phyloP scores from a whole-genome alignment of 2,797 vertebrate genomes.

The Manis pentadactyla region DNA sequence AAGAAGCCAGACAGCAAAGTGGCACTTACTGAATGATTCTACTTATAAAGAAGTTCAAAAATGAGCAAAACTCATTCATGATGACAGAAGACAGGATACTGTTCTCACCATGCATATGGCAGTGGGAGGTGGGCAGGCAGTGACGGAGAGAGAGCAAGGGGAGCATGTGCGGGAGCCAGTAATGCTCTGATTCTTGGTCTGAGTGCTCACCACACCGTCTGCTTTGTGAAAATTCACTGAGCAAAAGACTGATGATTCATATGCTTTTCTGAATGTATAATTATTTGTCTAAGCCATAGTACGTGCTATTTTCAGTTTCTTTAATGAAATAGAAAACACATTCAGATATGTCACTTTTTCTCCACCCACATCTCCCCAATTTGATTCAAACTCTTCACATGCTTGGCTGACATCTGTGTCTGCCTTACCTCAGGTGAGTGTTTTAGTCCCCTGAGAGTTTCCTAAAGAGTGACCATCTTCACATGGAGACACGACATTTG shows the following conservation, averaged over 20 bases:
- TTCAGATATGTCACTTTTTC: not conserved
- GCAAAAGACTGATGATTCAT: not conserved
- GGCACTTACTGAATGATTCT: not conserved
- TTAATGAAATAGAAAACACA: not conserved
- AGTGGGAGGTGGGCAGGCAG: not conserved
- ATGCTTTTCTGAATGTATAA: not conserved
- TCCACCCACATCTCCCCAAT: not conserved
- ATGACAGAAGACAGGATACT: not conserved
- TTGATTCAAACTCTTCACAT: not conserved
- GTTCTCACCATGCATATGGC: not conserved
- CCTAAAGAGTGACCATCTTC: not conserved
- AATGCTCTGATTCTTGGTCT: not conserved
- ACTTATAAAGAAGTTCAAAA: constrained; percentile 26
- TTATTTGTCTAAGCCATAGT: not conserved
- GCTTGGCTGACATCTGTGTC: not conserved
- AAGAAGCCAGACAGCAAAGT: not conserved
- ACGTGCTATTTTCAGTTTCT: not conserved
- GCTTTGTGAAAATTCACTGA: not conserved
- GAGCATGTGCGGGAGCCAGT: no score
- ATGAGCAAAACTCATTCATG: not conserved
- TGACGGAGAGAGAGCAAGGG: not conserved
- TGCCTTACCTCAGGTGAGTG: not conserved
- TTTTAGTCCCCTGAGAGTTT: not conserved
- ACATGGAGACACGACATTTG: not conserved
- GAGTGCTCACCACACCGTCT: not conserved